These are phyloP conservation scores for Enteromius paludinosus DNA, from an alignment of 2,797 vertebrate species.

Conservation along the genomic window DNA sequence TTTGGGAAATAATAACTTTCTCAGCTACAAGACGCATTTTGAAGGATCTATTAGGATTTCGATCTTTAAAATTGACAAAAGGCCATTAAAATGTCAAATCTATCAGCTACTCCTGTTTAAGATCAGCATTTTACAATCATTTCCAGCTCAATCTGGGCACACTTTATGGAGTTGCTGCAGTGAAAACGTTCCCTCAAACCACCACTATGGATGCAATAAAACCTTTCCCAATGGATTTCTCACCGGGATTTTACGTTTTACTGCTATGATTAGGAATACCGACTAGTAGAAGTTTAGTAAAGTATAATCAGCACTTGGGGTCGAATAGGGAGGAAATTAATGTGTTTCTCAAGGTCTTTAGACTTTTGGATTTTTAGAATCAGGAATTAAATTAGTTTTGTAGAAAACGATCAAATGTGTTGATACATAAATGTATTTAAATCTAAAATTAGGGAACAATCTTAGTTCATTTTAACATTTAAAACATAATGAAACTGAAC, in stretches of 20 bases:
- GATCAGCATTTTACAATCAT: conserved; percentile 12
- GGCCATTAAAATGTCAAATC: conserved; percentile 2
- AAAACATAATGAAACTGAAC: neutral
- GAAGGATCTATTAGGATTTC: neutral
- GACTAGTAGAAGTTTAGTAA: conserved; percentile 14
- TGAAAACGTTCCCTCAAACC: conserved; percentile 24
- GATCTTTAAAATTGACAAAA: neutral
- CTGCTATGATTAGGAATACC: conserved; percentile 1
- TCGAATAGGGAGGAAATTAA: neutral
- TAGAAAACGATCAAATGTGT: neutral
- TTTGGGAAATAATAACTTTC: neutral
- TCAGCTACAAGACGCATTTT: neutral
- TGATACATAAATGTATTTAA: neutral
- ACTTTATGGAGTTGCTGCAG: conserved; percentile 12
- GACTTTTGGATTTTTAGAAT: neutral
- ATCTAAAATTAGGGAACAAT: neutral
- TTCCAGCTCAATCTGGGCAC: conserved; percentile 12
- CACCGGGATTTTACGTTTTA: conserved; percentile 1
- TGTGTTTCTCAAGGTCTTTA: neutral
- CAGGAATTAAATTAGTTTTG: neutral
- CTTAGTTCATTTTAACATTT: neutral
- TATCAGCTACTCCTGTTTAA: neutral
- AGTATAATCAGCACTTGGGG: conserved; percentile 1
- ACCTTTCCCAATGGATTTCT: conserved; percentile 2
- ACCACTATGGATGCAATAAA: conserved; percentile 31